Percentiles rank a stretch among this genome's conserved stretches.
phyloP scores from a whole-genome alignment of 2,888 invertebrate species.

The Mystacides longicornis region DNA sequence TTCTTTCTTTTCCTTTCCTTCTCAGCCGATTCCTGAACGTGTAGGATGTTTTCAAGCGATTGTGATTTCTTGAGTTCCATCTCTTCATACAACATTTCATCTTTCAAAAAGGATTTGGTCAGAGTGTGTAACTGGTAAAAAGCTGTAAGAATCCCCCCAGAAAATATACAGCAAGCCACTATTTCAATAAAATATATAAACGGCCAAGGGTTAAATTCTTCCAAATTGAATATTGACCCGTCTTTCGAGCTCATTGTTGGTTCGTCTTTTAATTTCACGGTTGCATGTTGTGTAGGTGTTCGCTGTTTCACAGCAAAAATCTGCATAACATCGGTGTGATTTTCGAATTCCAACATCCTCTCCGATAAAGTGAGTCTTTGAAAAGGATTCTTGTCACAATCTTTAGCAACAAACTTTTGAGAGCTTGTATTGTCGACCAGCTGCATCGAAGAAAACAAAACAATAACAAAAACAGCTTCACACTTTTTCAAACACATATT shows the following conservation, averaged over 20 bases:
- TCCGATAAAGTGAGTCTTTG: neutral
- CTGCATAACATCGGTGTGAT: slow-evolving; percentile 12
- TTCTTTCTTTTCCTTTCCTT: slow-evolving; percentile 8
- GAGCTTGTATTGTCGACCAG: neutral
- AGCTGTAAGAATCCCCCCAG: too few species aligned
- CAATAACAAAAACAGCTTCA: neutral
- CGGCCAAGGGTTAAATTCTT: neutral
- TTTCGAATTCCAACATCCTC: slow-evolving; percentile 6
- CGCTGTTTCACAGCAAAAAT: slow-evolving; percentile 6
- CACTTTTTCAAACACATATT: neutral
- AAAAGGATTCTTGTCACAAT: neutral
- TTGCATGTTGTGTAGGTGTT: neutral
- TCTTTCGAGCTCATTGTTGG: neutral
- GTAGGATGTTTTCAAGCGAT: neutral
- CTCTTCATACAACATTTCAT: too few species aligned
- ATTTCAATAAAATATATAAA: neutral
- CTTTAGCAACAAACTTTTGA: neutral
- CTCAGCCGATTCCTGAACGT: neutral
- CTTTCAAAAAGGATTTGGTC: too few species aligned
- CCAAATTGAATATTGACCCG: neutral
- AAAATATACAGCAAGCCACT: slow-evolving; percentile 1
- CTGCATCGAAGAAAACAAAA: neutral
- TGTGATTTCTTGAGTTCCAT: too few species aligned
- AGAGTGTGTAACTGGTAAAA: too few species aligned
- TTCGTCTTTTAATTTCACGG: neutral